Evolutionary conservation across 2,113 vertebrate species (phyloP), one percentile per base, ranked within the genome.

Genomic region (Rhombomys opimus): DNA sequence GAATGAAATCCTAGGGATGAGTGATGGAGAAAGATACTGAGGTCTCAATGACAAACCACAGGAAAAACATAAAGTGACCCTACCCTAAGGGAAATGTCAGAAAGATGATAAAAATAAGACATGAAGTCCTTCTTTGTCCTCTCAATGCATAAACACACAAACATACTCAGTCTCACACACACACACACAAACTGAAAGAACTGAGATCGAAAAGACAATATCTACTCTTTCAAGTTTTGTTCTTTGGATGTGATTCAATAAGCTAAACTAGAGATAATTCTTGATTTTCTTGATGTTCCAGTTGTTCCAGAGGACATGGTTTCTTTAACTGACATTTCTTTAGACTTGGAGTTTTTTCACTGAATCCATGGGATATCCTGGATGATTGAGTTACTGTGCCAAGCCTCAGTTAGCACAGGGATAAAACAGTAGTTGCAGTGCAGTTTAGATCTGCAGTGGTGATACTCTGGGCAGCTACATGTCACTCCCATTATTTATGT

Each of bases 201-300:
- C 50, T 70, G 65, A 35, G 18, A 52, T 54, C 25, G 27, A 89
- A 41, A 35, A 78, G 90, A 61, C 27, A 72, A 32, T 11, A 23
- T 85, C 57, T 52, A 73, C 17, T 13, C 81, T 89, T 75, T 78
- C 35, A 92, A 90, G 27, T 94, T 95, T 91, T 35, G 22, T 91
- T 70, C 78, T 59, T 5, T 68, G 84, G 46, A 6, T 35, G 78
- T 25, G 4, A 91, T 1, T 0, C 30, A 87, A 41, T 52, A 41
- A 57, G 10, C 32, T 90, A 52, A 89, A 8, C 35, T 67, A 57
- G 90, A 90, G 30, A 65, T 7, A 92, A 25, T 82, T 86, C 15
- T 73, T n/a, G 15, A 20, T n/a, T 90, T 88, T 38, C 32, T 82
- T 86, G 75, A 5, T 90, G 75, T 90, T 23, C 68, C 25, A 89